phyloP scores from a whole-genome alignment of 2,113 vertebrate species.

The Lethenteron reissneri region DNA sequence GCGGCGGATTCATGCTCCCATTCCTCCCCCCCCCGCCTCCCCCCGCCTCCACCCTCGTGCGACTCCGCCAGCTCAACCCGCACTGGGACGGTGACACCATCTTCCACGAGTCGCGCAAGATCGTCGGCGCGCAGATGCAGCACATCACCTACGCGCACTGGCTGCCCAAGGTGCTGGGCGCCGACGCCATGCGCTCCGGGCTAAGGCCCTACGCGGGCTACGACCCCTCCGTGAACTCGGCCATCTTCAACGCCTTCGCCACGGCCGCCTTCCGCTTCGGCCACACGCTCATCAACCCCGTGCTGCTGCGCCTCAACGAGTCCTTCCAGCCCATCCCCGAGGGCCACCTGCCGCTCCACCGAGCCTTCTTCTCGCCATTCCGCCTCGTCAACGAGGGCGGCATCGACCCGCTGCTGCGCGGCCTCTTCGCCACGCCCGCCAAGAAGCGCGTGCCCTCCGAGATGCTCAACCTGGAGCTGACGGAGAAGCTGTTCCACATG shows the following conservation, averaged over 20 bases:
- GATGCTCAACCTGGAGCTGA: constrained; percentile 9
- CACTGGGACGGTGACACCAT: constrained; percentile 9
- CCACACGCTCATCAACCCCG: constrained; percentile 9
- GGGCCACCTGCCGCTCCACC: constrained; percentile 10
- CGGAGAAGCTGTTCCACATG: constrained; percentile 9
- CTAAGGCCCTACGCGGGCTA: constrained; percentile 6
- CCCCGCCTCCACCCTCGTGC: no score
- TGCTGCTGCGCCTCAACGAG: constrained; percentile 8
- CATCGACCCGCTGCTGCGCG: constrained; percentile 10
- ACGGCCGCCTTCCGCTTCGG: constrained; percentile 11
- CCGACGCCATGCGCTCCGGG: constrained; percentile 3
- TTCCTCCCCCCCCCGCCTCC: no score
- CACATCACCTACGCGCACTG: constrained; percentile 10
- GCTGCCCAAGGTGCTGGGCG: constrained; percentile 10
- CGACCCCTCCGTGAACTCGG: constrained; percentile 8
- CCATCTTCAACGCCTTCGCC: constrained; percentile 9
- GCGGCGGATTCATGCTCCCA: no score
- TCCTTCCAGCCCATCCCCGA: constrained; percentile 11
- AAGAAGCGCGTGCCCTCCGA: constrained; percentile 10
- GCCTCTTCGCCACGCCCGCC: constrained; percentile 8
- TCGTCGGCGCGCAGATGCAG: constrained; percentile 10
- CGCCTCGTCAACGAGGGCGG: constrained; percentile 9
- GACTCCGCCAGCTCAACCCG: constrained; percentile 7
- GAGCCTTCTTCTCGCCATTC: constrained; percentile 11
- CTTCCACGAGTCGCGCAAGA: constrained; percentile 9